Conservation (phyloP, 1,140 invertebrate species). For the Chrysopa pallens region DNA sequence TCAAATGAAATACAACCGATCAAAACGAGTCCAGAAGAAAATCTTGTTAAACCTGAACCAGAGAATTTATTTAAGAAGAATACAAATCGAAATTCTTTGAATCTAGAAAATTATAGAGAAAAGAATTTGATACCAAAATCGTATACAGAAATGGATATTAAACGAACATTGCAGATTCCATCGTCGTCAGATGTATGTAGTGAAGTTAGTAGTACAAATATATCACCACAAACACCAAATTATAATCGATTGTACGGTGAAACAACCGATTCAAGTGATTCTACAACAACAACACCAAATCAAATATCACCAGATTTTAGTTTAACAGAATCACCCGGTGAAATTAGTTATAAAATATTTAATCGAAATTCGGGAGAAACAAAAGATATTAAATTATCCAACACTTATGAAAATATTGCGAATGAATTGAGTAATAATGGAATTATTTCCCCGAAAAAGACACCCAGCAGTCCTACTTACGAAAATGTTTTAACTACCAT, state of each 20-base stretch:
- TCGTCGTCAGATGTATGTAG: neutral
- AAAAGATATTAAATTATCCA: neutral
- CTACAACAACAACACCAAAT: slow-evolving; percentile 13
- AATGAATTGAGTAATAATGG: slow-evolving; percentile 3
- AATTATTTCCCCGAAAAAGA: slow-evolving; percentile 13
- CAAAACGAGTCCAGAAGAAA: slow-evolving; percentile 4
- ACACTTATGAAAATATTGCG: slow-evolving; percentile 6
- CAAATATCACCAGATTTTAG: slow-evolving; percentile 2
- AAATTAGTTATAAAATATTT: slow-evolving; percentile 27
- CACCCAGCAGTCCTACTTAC: slow-evolving; percentile 22
- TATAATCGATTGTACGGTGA: slow-evolving; percentile 12
- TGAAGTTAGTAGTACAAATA: slow-evolving; percentile 5
- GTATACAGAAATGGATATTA: slow-evolving; percentile 14
- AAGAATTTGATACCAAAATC: slow-evolving; percentile 12
- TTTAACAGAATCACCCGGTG: slow-evolving; percentile 17
- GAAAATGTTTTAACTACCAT: slow-evolving; percentile 34
- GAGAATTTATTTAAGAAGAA: neutral
- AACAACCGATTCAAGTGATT: slow-evolving; percentile 12
- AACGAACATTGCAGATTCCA: neutral
- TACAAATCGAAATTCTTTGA: slow-evolving; percentile 4
- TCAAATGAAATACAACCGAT: slow-evolving; percentile 10
- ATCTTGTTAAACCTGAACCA: slow-evolving; percentile 8
- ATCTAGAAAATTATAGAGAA: slow-evolving; percentile 10
- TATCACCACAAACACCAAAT: slow-evolving; percentile 15
- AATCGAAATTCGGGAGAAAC: slow-evolving; percentile 21